Base-by-base conservation (phyloP, 2,888 invertebrate genomes). In the Ctenicera cuprea region DNA sequence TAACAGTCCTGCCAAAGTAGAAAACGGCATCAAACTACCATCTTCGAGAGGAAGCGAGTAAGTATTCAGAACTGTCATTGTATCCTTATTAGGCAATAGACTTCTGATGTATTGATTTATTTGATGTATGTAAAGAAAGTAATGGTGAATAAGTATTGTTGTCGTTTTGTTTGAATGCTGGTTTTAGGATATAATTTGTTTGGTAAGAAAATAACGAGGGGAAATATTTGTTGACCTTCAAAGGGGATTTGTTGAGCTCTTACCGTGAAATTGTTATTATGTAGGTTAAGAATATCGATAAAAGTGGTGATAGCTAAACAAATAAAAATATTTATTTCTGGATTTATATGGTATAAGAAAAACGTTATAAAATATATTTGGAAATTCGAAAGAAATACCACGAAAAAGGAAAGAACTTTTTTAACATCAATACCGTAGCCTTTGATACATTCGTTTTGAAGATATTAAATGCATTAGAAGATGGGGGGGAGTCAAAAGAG, bases 11-110 rank as follows among this genome's bases (percentile, higher is more conserved):
- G 54, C 62, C 14, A 74, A 67, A 54, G 80, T 26, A 14, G 73
- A 73, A 41, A 74, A 52, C 37, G 37, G 69, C 11, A 18, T 82
- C 79, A 67, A 84, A 18, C 81, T 82, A 16, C 80, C 80, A 45
- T 88, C 62, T 3, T 62, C 87, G 37, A 83, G 87, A 75, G 88
- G 87, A 78, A 88, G 87, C 86, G 88, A 88, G 88, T 88, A 79
- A 87, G 88, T 86, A 1, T 33, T 41, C 11, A 33, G 26, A 43
- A 14, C 4, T 2, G 12, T 50, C 48, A 7, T 22, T 22, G 1
- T 52, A 20, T 16, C 11, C 3, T 18, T 18, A 45, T 45, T 18
- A 33, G 9, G 33, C 8, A 1, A 9, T 33, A 8, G 9, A 33
- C 7, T 45, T 45, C 0, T 45, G 45, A 45, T 9, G 14, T 54